These are phyloP conservation scores for Onthophagus sagittarius DNA, from an alignment of 2,888 invertebrate genomes.

Conservation along the genomic window DNA sequence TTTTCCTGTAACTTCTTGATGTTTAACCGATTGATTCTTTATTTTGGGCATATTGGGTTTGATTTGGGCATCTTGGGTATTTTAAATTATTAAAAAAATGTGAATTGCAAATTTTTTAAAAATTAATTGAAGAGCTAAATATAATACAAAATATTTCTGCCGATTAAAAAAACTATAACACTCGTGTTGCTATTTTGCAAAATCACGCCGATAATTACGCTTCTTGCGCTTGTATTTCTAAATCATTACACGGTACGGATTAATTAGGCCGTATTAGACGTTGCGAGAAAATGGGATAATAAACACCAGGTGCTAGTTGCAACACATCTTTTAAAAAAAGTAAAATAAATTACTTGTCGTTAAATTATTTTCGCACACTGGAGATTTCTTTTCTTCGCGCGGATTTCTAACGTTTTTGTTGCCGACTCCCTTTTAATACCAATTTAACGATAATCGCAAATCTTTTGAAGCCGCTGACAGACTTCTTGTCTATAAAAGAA, in stretches of 20 bases:
- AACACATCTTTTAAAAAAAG: background rate
- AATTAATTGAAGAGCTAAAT: too few species aligned
- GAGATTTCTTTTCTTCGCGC: background rate
- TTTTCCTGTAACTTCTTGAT: too few species aligned
- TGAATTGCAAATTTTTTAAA: too few species aligned
- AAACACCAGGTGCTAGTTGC: background rate
- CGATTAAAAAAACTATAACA: background rate
- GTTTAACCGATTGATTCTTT: too few species aligned
- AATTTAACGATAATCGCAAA: background rate
- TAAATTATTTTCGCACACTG: background rate
- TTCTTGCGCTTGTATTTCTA: background rate
- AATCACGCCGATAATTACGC: background rate
- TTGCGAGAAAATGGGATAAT: background rate
- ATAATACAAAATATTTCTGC: too few species aligned
- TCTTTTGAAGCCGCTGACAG: background rate
- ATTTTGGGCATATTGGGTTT: too few species aligned
- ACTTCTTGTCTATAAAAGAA: constrained; percentile 13
- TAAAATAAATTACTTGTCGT: background rate
- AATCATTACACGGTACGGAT: background rate
- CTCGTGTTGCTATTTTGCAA: background rate
- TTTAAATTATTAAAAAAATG: too few species aligned
- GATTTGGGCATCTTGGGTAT: too few species aligned
- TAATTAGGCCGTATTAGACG: background rate
- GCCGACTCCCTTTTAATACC: background rate
- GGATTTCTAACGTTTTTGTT: background rate